A percentile compares a stretch with the other conserved stretches of the same genome.
Conservation (phyloP, 2,797 vertebrate genomes). For the Tachyglossus aculeatus region DNA sequence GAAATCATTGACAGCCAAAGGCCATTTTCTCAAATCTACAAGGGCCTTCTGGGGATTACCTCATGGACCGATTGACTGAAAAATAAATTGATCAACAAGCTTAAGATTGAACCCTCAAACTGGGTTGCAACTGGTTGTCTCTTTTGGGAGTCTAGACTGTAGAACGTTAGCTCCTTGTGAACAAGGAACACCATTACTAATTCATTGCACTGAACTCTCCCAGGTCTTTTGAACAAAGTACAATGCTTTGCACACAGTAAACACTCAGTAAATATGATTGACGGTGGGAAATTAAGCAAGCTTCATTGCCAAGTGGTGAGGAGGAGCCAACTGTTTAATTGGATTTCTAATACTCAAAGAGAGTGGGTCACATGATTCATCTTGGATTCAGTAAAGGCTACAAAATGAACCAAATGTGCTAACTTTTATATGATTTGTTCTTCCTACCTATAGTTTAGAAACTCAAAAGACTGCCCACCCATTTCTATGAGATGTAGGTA, state of each 20-base stretch:
- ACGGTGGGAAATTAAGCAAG: conserved; percentile 44
- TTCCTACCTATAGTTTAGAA: conserved; percentile 2
- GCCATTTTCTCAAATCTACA: neutral
- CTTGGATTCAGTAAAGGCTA: neutral
- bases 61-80: neutral
- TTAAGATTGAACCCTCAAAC: too few species aligned
- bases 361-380: conserved; percentile 33
- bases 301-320: conserved; percentile 45
- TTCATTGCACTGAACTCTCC: too few species aligned
- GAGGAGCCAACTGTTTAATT: conserved; percentile 47
- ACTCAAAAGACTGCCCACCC: neutral
- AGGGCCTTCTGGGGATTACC: neutral
- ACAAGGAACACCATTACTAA: too few species aligned
- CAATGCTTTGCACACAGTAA: too few species aligned
- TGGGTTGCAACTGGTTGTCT: too few species aligned
- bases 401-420: neutral
- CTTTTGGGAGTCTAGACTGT: too few species aligned
- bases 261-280: conserved; percentile 48
- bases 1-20: conserved; percentile 2
- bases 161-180: too few species aligned
- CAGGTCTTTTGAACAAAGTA: too few species aligned
- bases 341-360: conserved; percentile 36
- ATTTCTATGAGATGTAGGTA: neutral
- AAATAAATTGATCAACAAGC: neutral
- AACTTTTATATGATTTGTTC: neutral